phyloP scores from a whole-genome alignment of 1,140 invertebrate species.

The Lethocerus indicus region DNA sequence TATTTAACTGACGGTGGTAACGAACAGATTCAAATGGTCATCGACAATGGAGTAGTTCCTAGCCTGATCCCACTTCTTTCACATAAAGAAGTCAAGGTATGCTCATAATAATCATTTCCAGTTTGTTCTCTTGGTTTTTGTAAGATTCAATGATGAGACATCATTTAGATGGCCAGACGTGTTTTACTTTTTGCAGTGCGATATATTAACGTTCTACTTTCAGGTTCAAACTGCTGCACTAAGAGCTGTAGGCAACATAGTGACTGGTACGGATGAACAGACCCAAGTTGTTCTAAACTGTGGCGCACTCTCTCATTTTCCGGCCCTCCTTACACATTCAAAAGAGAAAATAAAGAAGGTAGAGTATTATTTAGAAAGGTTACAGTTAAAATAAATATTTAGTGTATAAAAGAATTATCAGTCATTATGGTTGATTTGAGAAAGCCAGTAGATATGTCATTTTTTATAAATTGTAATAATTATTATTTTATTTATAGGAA shows the following conservation, averaged over 20 bases:
- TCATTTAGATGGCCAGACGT: too few relatives aligned
- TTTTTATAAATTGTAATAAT: neutral
- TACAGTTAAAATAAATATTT: too few relatives aligned
- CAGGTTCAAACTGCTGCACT: constrained; percentile 85
- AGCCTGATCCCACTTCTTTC: constrained; percentile 86
- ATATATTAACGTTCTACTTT: constrained; percentile 8
- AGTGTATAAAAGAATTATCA: too few relatives aligned
- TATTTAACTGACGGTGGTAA: constrained; percentile 98
- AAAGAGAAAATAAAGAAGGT: constrained; percentile 64
- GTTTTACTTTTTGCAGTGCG: too few relatives aligned
- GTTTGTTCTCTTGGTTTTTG: too few relatives aligned
- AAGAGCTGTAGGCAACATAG: constrained; percentile 95
- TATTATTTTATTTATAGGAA: constrained; percentile 39
- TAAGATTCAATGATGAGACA: too few relatives aligned
- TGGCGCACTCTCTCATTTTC: constrained; percentile 85
- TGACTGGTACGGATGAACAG: constrained; percentile 97
- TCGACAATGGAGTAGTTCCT: constrained; percentile 89
- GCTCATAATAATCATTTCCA: too few relatives aligned
- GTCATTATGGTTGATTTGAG: too few relatives aligned
- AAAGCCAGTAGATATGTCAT: neutral
- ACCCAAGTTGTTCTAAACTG: constrained; percentile 89
- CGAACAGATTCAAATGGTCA: constrained; percentile 97
- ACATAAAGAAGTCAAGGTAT: constrained; percentile 88
- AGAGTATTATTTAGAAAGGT: too few relatives aligned
- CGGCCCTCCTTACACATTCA: constrained; percentile 69